These are phyloP conservation scores for Margaritifera margaritifera DNA, from an alignment of 2,888 invertebrate genomes.

Conservation along the genomic window DNA sequence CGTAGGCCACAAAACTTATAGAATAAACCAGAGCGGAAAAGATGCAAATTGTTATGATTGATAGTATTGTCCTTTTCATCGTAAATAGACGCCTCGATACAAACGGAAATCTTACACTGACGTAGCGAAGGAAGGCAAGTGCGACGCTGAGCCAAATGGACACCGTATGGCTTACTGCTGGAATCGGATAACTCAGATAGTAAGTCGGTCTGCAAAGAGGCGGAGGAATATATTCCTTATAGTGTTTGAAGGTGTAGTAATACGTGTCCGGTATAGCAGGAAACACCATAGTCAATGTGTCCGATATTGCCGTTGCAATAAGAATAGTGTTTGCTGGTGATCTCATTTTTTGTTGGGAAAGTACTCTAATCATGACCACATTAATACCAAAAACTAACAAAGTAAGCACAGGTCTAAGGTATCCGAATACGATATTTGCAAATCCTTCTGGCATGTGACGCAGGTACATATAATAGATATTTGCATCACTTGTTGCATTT, in stretches of 20 bases:
- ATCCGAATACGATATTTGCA: conserved; percentile 14
- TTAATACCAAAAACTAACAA: conserved; percentile 14
- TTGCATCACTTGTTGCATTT: too few relatives aligned
- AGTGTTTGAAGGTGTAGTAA: conserved; percentile 13
- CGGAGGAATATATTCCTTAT: conserved; percentile 10
- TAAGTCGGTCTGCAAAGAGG: conserved; percentile 6
- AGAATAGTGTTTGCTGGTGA: conserved; percentile 21
- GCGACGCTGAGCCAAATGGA: conserved; percentile 24
- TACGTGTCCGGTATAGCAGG: conserved; percentile 13
- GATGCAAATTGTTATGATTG: background rate
- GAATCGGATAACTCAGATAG: conserved; percentile 4
- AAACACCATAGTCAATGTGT: conserved; percentile 14
- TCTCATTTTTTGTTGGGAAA: conserved; percentile 11
- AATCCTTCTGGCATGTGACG: background rate
- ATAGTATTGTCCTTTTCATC: background rate
- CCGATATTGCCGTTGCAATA: conserved; percentile 16
- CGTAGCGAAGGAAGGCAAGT: conserved; percentile 18
- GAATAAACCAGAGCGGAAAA: too few relatives aligned
- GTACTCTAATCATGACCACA: conserved; percentile 8
- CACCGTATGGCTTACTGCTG: conserved; percentile 11
- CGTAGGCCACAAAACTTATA: too few relatives aligned
- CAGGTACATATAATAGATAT: conserved; percentile 10
- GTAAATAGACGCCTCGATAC: conserved; percentile 8
- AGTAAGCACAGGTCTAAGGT: conserved; percentile 15
- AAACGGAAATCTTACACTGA: conserved; percentile 18